phyloP scores from a whole-genome alignment of 2,113 vertebrate species.

The Castor canadensis region DNA sequence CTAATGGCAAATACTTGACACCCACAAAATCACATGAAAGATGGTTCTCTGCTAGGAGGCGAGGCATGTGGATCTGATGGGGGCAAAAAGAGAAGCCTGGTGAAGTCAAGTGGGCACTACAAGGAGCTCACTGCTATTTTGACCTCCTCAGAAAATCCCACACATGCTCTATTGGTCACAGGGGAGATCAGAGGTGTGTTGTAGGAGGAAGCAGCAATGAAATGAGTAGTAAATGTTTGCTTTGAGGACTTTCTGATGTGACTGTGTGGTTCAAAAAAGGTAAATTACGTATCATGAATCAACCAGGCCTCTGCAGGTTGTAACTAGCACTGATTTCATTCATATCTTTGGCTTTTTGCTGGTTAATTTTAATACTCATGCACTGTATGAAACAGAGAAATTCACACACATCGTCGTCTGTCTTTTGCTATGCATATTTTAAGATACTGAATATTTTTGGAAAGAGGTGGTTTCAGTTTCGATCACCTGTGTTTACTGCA shows the following conservation, averaged over 20 bases:
- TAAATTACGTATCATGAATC: background rate
- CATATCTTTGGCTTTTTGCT: background rate
- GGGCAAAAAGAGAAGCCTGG: background rate
- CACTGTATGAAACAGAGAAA: background rate
- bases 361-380: background rate
- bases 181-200: background rate
- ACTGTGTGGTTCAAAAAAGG: background rate
- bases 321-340: background rate
- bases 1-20: background rate
- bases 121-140: constrained; percentile 35
- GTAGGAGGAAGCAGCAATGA: constrained; percentile 40
- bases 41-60: background rate
- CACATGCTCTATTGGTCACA: background rate
- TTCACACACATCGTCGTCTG: background rate
- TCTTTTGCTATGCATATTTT: constrained; percentile 23
- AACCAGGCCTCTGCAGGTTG: background rate
- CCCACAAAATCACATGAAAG: background rate
- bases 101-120: background rate
- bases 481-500: constrained; percentile 29
- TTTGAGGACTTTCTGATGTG: constrained; percentile 47
- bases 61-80: background rate
- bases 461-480: constrained; percentile 42
- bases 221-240: constrained; percentile 45
- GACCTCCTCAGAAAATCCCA: background rate
- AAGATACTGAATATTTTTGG: background rate